Evolutionary conservation across 2,797 vertebrate species (phyloP).

Genomic region (Gouania willdenowi): DNA sequence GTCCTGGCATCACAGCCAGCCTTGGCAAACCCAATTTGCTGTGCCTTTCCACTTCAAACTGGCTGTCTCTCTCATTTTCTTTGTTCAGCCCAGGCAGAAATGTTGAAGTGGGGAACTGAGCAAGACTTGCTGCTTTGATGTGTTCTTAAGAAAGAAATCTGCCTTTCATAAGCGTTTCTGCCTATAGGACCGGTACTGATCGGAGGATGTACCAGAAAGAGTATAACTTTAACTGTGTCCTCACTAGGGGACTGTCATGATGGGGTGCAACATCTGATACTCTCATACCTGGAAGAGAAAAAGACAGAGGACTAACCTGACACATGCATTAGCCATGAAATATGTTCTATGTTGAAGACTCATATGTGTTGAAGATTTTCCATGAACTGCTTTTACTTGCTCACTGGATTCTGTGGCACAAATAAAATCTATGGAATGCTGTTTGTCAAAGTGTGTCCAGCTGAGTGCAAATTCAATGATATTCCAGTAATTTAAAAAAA

Average conservation of each 20-base stretch:
- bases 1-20: slow-evolving; percentile 57
- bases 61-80: slow-evolving; percentile 43
- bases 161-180: slow-evolving; percentile 56
- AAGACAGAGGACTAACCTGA: slow-evolving; percentile 1
- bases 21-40: slow-evolving; percentile 59
- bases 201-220: slow-evolving; percentile 43
- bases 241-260: slow-evolving; percentile 33
- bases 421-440: slow-evolving; percentile 5
- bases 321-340: too few species aligned
- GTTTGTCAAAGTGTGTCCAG: background rate
- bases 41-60: slow-evolving; percentile 44
- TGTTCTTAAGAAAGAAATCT: slow-evolving; percentile 64
- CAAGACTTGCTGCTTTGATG: slow-evolving; percentile 54
- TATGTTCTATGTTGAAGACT: too few species aligned
- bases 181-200: slow-evolving; percentile 49
- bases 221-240: slow-evolving; percentile 42
- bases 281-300: slow-evolving; percentile 22
- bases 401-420: background rate
- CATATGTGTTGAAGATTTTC: too few species aligned
- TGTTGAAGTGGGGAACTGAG: slow-evolving; percentile 31
- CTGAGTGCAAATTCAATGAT: slow-evolving; percentile 3
- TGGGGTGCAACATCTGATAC: slow-evolving; percentile 14
- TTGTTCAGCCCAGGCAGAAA: slow-evolving; percentile 33
- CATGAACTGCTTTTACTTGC: background rate
- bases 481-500: background rate